Evolutionary conservation across 1,140 invertebrate genomes (phyloP), one percentile per base, ranked within the genome.

Genomic region (Thalassaphorura encarpata): DNA sequence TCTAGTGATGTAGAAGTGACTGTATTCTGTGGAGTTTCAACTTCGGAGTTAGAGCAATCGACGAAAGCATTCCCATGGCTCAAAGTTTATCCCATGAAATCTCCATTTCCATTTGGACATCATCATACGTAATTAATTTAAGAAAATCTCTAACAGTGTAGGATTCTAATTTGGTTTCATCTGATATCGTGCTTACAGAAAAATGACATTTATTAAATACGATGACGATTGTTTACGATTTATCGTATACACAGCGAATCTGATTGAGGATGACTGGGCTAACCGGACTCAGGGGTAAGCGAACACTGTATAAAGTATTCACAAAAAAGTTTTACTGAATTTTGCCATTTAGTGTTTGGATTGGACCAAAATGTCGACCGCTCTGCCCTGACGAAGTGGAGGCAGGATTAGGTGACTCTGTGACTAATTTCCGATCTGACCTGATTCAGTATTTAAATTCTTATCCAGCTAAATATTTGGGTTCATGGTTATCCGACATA

Each of bases 171-270:
- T 54, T 65, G 16, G 27, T 26, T 31, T 61, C 43, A 54, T 53
- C 19, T 53, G 19, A 50, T 60, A 39, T 45, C 49, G 43, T 69
- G 50, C 64, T 72, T 73, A 33, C 68, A 87, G 84, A 1, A 96
- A 96, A 77, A 83, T 97, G 79, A 89, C 90, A 75, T 76, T 97
- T 27, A 74, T 96, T 1, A 78, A 83, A 27, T 88, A 93, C 64
- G 83, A 81, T 68, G 84, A 93, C 69, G 76, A 79, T 13, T 87
- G 85, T 2, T 71, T 95, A 31, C 75, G 91, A 51, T 80, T 97
- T 40, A 80, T 95, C 3, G 80, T 97, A 21, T 89, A 87, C 2
- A 97, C 93, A 0, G 90, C 91, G 0, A 98, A 98, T 76, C 72
- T 97, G 1, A 85, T 94, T 62, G 75, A 81, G 28, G 80, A 84